These are phyloP conservation scores for Rhizoglyphus robini DNA, from an alignment of 1,140 invertebrate species.

Conservation along the genomic window DNA sequence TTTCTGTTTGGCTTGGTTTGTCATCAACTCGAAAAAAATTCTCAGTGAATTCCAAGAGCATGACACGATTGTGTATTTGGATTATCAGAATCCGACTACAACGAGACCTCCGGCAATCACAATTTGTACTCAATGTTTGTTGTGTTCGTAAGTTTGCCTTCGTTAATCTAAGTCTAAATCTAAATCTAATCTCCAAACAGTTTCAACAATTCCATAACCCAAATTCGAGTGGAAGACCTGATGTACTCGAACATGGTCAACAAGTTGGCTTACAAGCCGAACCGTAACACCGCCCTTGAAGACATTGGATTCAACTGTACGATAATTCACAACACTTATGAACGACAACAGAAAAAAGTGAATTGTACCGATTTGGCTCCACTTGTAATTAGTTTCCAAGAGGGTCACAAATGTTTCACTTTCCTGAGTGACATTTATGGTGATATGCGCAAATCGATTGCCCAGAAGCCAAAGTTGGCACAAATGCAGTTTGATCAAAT, in stretches of 20 bases:
- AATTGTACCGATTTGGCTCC: background rate
- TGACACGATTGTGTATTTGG: background rate
- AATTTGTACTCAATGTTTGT: background rate
- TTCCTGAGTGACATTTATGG: background rate
- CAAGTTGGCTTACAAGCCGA: no score
- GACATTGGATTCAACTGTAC: background rate
- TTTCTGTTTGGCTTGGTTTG: background rate
- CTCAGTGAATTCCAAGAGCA: background rate
- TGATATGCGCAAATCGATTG: background rate
- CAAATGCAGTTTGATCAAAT: background rate
- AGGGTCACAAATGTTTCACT: slow-evolving; percentile 9
- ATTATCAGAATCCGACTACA: background rate
- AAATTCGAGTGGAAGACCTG: background rate
- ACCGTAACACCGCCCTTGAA: no score
- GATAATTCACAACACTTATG: background rate
- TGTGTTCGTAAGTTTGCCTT: background rate
- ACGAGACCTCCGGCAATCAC: background rate
- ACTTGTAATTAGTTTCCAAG: background rate
- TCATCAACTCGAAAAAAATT: background rate
- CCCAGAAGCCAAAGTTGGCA: background rate
- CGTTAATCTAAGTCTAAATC: no score
- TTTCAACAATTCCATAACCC: background rate
- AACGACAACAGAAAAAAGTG: background rate
- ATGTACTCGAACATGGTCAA: no score
- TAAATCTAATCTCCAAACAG: no score